phyloP scores from a whole-genome alignment of 2,888 invertebrate genomes.

The Craniophora ligustri region DNA sequence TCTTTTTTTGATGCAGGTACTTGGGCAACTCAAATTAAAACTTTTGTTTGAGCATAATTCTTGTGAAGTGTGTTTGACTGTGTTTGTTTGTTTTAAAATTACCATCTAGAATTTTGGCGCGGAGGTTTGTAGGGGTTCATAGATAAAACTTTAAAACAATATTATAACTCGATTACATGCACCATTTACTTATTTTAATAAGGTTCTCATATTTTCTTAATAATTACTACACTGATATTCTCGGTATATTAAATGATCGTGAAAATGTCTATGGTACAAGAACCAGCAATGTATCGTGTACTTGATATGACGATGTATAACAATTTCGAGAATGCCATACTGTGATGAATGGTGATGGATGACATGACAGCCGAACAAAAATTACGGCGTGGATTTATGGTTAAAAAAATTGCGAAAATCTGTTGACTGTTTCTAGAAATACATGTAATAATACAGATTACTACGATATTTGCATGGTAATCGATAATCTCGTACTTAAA shows the following conservation, averaged over 20 bases:
- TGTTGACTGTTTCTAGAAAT: conserved; percentile 67
- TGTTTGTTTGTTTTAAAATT: too few relatives aligned
- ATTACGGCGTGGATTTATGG: conserved; percentile 86
- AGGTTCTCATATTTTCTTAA: not conserved
- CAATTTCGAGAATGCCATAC: conserved; percentile 48
- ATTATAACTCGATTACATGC: too few relatives aligned
- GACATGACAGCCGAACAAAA: conserved; percentile 78
- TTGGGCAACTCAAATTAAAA: too few relatives aligned
- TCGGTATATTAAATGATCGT: conserved; percentile 11
- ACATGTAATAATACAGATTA: conserved; percentile 54
- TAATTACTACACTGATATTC: conserved; percentile 27
- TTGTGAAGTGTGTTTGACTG: too few relatives aligned
- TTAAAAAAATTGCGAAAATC: conserved; percentile 73
- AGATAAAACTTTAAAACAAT: too few relatives aligned
- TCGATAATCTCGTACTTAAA: conserved; percentile 56
- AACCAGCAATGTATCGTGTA: conserved; percentile 31
- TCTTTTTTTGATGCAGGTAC: too few relatives aligned
- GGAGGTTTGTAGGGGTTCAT: too few relatives aligned
- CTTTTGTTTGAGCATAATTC: too few relatives aligned
- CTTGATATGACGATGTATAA: conserved; percentile 29
- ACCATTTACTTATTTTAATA: too few relatives aligned
- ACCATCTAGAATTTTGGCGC: too few relatives aligned
- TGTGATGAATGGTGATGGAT: conserved; percentile 69
- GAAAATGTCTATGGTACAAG: not conserved
- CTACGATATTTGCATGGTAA: conserved; percentile 54